phyloP scores from a whole-genome alignment of 1,140 invertebrate genomes.

The Homarus americanus region DNA sequence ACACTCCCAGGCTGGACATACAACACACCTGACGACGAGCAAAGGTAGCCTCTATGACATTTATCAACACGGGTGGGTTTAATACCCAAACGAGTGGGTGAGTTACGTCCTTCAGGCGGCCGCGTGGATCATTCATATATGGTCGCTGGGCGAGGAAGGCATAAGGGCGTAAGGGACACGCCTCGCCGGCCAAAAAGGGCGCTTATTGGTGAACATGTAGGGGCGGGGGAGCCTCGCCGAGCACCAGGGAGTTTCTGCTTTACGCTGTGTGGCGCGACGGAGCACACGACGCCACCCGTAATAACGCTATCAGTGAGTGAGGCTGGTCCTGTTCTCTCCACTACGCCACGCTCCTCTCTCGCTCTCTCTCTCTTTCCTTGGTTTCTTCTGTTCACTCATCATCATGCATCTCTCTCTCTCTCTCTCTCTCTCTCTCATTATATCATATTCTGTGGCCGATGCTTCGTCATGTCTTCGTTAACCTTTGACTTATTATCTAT shows the following conservation, averaged over 20 bases:
- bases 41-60: conserved; percentile 17
- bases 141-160: conserved; percentile 41
- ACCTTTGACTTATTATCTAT: no score
- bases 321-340: no score
- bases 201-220: background rate
- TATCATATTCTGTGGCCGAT: no score
- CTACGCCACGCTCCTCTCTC: background rate
- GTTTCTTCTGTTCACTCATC: no score
- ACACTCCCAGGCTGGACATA: background rate
- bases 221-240: background rate
- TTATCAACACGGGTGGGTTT: background rate
- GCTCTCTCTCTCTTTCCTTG: conserved; percentile 5
- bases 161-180: conserved; percentile 27
- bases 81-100: background rate
- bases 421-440: conserved; percentile 3
- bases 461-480: no score
- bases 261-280: background rate
- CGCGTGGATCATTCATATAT: conserved; percentile 56
- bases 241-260: background rate
- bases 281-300: conserved; percentile 7
- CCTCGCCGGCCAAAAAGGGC: background rate
- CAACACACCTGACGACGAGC: background rate
- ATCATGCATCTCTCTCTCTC: background rate
- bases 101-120: conserved; percentile 6
- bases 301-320: conserved; percentile 51